Percentiles rank a stretch among this genome's conserved stretches.
Conservation (phyloP, 1,140 invertebrate genomes). For the Drosophila ogumai region DNA sequence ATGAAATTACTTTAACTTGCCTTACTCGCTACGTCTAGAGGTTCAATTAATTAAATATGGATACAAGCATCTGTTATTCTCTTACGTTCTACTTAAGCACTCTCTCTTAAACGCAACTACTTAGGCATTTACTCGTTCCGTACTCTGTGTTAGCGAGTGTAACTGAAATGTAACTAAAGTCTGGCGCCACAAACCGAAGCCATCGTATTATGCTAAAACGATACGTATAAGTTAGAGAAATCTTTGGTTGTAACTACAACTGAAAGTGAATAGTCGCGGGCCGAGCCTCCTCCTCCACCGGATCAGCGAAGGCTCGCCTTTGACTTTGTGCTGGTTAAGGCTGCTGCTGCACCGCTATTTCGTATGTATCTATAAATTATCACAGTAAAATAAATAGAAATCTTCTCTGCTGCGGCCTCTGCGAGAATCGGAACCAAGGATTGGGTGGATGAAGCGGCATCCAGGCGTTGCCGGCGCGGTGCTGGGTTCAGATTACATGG, state of each 20-base stretch:
- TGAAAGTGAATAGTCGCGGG: slow-evolving; percentile 49
- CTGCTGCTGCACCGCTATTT: slow-evolving; percentile 42
- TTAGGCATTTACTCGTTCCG: slow-evolving; percentile 16
- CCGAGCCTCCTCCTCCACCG: slow-evolving; percentile 1
- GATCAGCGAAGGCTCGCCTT: neutral
- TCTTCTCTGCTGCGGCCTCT: slow-evolving; percentile 47
- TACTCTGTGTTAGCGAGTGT: slow-evolving; percentile 29
- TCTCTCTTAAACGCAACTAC: slow-evolving; percentile 53
- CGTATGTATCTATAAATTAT: slow-evolving; percentile 74
- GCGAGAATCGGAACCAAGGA: slow-evolving; percentile 57
- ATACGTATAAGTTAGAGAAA: slow-evolving; percentile 59
- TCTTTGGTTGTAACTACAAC: slow-evolving; percentile 80
- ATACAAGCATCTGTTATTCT: slow-evolving; percentile 70
- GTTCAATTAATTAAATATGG: slow-evolving; percentile 57
- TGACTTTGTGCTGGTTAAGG: slow-evolving; percentile 56
- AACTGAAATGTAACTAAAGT: slow-evolving; percentile 64
- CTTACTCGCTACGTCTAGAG: slow-evolving; percentile 50
- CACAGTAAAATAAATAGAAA: slow-evolving; percentile 81
- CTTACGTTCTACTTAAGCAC: slow-evolving; percentile 69
- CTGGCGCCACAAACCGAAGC: slow-evolving; percentile 62
- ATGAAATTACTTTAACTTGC: slow-evolving; percentile 73
- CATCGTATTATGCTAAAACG: slow-evolving; percentile 39
- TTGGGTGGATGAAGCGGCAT: slow-evolving; percentile 12
- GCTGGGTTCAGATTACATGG: slow-evolving; percentile 70
- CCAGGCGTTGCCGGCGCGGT: slow-evolving; percentile 2